These are phyloP conservation scores for Polypedilum pembai DNA, from an alignment of 1,140 invertebrate species.

Conservation along the genomic window DNA sequence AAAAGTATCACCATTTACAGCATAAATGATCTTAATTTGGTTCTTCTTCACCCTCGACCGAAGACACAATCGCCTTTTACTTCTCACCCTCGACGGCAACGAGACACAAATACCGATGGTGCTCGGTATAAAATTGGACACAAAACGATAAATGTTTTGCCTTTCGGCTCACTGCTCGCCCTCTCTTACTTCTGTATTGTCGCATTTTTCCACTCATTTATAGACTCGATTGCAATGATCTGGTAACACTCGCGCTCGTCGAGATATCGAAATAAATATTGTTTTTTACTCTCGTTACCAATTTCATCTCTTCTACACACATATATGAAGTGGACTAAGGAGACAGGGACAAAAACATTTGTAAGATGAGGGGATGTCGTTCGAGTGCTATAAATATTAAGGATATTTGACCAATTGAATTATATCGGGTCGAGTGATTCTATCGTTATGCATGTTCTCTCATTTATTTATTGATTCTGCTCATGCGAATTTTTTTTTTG, in stretches of 20 bases:
- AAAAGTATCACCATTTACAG: slow-evolving; percentile 27
- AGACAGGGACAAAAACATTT: background rate
- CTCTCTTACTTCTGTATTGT: background rate
- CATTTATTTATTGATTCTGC: background rate
- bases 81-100: background rate
- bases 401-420: slow-evolving; percentile 27
- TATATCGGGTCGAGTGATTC: slow-evolving; percentile 24
- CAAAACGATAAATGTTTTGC: slow-evolving; percentile 26
- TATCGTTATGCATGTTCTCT: slow-evolving; percentile 9
- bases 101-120: slow-evolving; percentile 2
- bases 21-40: slow-evolving; percentile 25
- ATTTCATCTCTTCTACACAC: background rate
- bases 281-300: slow-evolving; percentile 20
- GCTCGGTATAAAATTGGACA: slow-evolving; percentile 15
- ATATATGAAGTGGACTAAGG: background rate
- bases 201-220: background rate
- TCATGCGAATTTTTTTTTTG: background rate
- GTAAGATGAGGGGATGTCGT: background rate
- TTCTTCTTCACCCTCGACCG: background rate
- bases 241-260: background rate
- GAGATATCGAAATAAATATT: slow-evolving; percentile 16
- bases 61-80: background rate
- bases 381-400: slow-evolving; percentile 18
- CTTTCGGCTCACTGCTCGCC: background rate
- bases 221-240: background rate